phyloP scores from a whole-genome alignment of 2,888 invertebrate species.

The Conchocele bisecta region DNA sequence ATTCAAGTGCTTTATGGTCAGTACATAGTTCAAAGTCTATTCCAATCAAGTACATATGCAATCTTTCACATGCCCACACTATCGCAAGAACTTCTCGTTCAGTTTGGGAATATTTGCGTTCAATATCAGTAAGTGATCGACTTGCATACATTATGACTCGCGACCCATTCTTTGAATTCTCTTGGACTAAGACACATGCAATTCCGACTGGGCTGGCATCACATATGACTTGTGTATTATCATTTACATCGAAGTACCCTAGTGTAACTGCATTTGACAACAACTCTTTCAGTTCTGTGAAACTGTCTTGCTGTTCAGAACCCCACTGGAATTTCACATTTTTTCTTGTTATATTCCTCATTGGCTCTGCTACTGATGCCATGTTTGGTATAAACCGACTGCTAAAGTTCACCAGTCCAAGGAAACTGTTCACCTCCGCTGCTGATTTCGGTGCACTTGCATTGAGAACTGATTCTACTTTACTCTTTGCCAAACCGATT shows the following conservation, averaged over 20 bases:
- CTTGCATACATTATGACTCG: constrained; percentile 47
- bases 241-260: constrained; percentile 25
- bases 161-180: constrained; percentile 22
- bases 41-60: constrained; percentile 50
- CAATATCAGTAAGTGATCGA: constrained; percentile 30
- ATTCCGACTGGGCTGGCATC: constrained; percentile 49
- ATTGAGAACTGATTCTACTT: constrained; percentile 40
- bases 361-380: constrained; percentile 43
- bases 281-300: constrained; percentile 14
- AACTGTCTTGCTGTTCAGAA: constrained; percentile 22
- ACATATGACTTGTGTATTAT: constrained; percentile 15
- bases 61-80: constrained; percentile 66
- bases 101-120: constrained; percentile 49
- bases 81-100: constrained; percentile 52
- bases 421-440: constrained; percentile 45
- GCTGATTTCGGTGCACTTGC: constrained; percentile 26
- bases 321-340: constrained; percentile 25
- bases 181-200: constrained; percentile 40
- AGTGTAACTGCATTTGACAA: constrained; percentile 20
- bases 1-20: constrained; percentile 42
- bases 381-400: constrained; percentile 41
- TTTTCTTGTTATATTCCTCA: constrained; percentile 24
- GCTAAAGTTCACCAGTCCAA: constrained; percentile 49
- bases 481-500: constrained; percentile 25
- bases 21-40: constrained; percentile 11